Conservation (phyloP, 2,113 vertebrate genomes). For the Orthochromis indermauri region DNA sequence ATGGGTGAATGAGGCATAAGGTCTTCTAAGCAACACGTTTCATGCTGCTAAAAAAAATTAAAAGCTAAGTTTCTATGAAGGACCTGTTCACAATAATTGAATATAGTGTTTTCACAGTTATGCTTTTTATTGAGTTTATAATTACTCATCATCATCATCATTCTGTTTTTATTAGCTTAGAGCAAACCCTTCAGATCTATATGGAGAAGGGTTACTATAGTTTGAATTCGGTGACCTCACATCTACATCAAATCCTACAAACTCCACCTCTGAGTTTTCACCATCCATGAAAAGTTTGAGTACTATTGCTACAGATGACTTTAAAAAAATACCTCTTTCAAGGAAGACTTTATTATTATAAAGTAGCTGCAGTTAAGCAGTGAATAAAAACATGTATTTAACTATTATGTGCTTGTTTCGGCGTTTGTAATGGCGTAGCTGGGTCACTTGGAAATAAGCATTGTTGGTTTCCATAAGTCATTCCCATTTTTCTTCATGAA, state of each 20-base stretch:
- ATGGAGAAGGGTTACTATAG: not conserved
- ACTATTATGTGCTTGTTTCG: not conserved
- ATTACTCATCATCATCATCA: not conserved
- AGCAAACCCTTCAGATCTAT: not conserved
- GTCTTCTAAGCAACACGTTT: not conserved
- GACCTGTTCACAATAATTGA: not conserved
- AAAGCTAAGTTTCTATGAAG: not conserved
- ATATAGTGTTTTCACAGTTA: not conserved
- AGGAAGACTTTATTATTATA: not conserved
- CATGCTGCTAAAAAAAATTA: not conserved
- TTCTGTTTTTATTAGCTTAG: not conserved
- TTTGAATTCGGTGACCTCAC: not conserved
- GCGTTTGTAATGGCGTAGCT: not conserved
- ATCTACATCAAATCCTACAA: not conserved
- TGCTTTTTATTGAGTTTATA: not conserved
- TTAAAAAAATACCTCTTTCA: not conserved
- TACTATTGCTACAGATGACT: not conserved
- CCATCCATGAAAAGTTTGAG: not conserved
- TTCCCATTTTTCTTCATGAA: constrained; percentile 11
- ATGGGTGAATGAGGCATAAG: not conserved
- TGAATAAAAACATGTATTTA: not conserved
- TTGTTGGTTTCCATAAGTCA: constrained; percentile 3
- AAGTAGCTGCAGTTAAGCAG: not conserved
- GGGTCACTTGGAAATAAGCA: not conserved
- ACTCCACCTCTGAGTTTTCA: not conserved